Conservation (phyloP, 2,888 invertebrate genomes). For the Noctua janthina region DNA sequence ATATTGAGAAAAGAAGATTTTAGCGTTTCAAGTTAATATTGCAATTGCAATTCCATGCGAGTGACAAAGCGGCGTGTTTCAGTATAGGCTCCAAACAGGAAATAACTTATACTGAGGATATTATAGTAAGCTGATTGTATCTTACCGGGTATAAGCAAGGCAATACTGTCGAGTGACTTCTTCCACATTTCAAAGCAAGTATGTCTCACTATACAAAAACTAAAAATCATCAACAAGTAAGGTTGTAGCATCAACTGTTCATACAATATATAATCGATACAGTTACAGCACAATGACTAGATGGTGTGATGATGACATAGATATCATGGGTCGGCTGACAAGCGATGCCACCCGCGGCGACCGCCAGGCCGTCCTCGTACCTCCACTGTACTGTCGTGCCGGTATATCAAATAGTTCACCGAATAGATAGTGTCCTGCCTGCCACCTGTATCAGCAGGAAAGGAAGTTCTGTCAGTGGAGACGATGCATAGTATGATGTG, state of each 20-base stretch:
- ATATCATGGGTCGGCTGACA: constrained; percentile 80
- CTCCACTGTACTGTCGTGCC: constrained; percentile 60
- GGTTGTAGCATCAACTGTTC: constrained; percentile 89
- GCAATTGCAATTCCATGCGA: constrained; percentile 73
- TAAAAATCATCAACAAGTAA: constrained; percentile 88
- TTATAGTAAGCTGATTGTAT: constrained; percentile 90
- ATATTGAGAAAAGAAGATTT: constrained; percentile 60
- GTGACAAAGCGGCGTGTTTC: constrained; percentile 83
- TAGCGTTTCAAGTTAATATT: constrained; percentile 66
- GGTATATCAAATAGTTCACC: constrained; percentile 45
- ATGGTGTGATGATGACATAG: constrained; percentile 85
- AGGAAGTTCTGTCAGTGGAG: constrained; percentile 62
- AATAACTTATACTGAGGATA: constrained; percentile 89
- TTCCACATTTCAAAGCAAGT: constrained; percentile 90
- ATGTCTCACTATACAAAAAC: constrained; percentile 90
- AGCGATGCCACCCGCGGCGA: constrained; percentile 76
- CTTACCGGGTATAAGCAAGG: constrained; percentile 91
- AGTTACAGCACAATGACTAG: constrained; percentile 88
- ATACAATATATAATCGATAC: constrained; percentile 83
- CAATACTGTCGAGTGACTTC: constrained; percentile 90
- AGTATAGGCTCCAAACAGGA: constrained; percentile 85
- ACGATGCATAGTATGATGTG: constrained; percentile 51
- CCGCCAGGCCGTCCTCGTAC: constrained; percentile 53
- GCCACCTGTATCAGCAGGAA: constrained; percentile 71
- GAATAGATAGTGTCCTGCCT: constrained; percentile 57